Evolutionary conservation across 2,797 vertebrate species (phyloP).

Genomic region (Yasuhikotakia modesta): DNA sequence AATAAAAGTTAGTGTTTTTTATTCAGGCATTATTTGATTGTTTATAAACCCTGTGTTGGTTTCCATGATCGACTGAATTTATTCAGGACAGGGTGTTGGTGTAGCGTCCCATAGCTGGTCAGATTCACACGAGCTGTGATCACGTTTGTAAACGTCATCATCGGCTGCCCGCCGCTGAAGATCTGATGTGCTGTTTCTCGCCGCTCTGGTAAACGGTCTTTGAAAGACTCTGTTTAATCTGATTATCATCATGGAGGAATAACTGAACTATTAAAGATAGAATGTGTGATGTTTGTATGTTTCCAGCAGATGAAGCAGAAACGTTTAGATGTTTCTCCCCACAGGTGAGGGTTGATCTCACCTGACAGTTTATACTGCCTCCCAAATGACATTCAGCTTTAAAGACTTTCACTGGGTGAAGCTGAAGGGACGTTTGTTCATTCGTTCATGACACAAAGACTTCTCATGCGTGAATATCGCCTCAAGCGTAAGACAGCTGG

Average conservation of each 20-base stretch:
- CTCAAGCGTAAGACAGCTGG: no score
- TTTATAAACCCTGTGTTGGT: no score
- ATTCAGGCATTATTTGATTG: no score
- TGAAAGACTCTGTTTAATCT: not conserved
- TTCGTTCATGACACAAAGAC: not conserved
- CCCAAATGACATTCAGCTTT: not conserved
- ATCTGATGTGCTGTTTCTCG: not conserved
- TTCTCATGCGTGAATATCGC: not conserved
- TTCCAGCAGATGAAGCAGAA: conserved; percentile 10
- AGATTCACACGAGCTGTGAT: conserved; percentile 17
- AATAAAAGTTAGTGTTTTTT: no score
- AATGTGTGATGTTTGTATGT: not conserved
- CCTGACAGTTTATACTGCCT: not conserved
- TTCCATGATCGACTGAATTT: no score
- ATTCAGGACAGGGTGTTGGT: conserved; percentile 33
- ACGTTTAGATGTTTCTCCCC: not conserved
- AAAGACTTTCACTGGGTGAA: not conserved
- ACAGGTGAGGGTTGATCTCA: not conserved
- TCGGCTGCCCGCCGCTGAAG: not conserved
- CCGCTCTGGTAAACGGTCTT: not conserved
- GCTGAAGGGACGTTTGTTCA: not conserved
- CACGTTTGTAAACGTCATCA: conserved; percentile 9
- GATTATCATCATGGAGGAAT: not conserved
- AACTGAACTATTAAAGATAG: not conserved
- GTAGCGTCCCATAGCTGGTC: conserved; percentile 11